These are phyloP conservation scores for Argyresthia albistria DNA, from an alignment of 2,888 invertebrate species.

Conservation along the genomic window DNA sequence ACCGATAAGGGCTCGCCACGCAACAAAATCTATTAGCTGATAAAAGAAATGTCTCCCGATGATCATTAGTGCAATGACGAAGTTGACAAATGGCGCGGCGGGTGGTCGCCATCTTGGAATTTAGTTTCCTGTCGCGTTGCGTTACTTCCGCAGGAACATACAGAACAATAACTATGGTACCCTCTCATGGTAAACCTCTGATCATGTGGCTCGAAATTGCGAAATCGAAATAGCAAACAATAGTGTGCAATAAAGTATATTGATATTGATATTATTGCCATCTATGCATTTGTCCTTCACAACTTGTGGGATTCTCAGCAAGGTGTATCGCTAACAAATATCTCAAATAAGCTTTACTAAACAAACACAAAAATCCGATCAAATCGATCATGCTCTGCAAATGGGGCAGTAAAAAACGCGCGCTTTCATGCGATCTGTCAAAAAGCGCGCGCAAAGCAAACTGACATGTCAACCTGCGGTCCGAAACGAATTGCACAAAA, in stretches of 20 bases:
- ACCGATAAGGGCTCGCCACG: too few species aligned
- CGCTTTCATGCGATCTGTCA: slow-evolving; percentile 5
- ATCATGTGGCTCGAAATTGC: too few species aligned
- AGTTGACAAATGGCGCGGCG: slow-evolving; percentile 31
- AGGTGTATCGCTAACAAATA: slow-evolving; percentile 29
- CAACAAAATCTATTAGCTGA: too few species aligned
- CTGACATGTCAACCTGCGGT: slow-evolving; percentile 33
- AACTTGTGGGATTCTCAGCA: slow-evolving; percentile 43
- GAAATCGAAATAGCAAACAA: too few species aligned
- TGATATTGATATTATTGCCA: too few species aligned
- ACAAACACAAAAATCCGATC: slow-evolving; percentile 56
- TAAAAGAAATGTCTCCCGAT: neutral
- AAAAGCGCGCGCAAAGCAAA: neutral
- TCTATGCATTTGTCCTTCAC: too few species aligned
- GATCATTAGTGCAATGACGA: slow-evolving; percentile 43
- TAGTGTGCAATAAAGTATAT: too few species aligned
- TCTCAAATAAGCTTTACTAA: slow-evolving; percentile 27
- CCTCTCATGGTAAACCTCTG: too few species aligned
- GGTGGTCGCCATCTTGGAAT: slow-evolving; percentile 54
- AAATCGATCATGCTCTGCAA: slow-evolving; percentile 49
- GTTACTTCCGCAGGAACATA: slow-evolving; percentile 22
- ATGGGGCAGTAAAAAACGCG: slow-evolving; percentile 15
- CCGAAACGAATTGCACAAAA: neutral
- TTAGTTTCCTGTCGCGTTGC: slow-evolving; percentile 23
- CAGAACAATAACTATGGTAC: too few species aligned